These are phyloP conservation scores for Cryptotermes secundus DNA, from an alignment of 1,140 invertebrate genomes.

Conservation along the genomic window DNA sequence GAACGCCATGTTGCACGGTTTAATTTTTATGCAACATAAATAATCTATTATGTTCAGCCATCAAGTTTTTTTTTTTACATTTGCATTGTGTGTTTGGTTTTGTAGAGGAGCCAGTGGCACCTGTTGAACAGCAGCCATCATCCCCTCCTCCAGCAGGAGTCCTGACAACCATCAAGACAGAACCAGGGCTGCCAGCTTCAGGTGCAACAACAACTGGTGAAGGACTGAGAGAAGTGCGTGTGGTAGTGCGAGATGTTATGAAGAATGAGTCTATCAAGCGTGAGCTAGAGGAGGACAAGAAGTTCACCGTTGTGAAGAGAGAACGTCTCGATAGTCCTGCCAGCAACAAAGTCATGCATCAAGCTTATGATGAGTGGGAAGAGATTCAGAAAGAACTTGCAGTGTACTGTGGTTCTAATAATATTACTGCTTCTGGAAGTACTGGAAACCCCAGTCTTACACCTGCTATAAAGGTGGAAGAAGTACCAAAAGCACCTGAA, in stretches of 20 bases:
- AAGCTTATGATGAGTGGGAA: conserved; percentile 65
- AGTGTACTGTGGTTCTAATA: conserved; percentile 45
- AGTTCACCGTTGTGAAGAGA: conserved; percentile 48
- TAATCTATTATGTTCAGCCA: neutral
- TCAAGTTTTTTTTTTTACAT: neutral
- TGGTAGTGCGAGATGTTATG: conserved; percentile 38
- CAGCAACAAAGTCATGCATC: conserved; percentile 22
- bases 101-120: neutral
- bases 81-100: neutral
- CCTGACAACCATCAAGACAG: neutral
- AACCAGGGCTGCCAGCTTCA: neutral
- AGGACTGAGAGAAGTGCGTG: conserved; percentile 39
- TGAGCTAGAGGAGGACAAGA: conserved; percentile 50
- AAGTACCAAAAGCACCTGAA: neutral
- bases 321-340: conserved; percentile 40
- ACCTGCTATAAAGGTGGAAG: neutral
- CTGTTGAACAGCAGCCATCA: neutral
- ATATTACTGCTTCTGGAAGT: neutral
- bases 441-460: neutral
- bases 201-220: neutral
- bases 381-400: conserved; percentile 67
- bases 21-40: neutral
- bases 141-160: neutral
- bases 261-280: conserved; percentile 34
- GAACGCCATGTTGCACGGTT: neutral